phyloP scores from a whole-genome alignment of 2,797 vertebrate species.

The Hydrolagus colliei region DNA sequence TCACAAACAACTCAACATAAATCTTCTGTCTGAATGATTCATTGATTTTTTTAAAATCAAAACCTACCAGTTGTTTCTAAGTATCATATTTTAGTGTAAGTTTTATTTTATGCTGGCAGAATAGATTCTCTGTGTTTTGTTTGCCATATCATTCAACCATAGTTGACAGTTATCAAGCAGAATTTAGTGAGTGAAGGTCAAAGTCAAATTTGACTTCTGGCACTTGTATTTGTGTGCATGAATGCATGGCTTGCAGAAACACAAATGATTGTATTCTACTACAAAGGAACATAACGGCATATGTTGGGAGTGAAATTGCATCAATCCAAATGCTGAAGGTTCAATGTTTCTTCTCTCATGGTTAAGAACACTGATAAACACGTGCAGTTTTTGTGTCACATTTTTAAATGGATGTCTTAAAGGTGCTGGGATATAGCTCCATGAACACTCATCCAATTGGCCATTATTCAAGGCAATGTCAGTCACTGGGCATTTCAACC shows the following conservation, averaged over 20 bases:
- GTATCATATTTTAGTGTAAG: background rate
- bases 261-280: background rate
- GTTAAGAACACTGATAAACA: no score
- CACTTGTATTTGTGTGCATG: background rate
- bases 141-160: background rate
- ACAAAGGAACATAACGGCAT: background rate
- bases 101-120: conserved; percentile 4
- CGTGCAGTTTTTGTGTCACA: no score
- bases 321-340: background rate
- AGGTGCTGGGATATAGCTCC: no score
- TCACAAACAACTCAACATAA: background rate
- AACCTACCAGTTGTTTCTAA: background rate
- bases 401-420: no score
- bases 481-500: no score
- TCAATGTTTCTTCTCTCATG: no score
- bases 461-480: no score
- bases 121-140: background rate
- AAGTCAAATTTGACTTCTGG: background rate
- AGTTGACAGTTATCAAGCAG: background rate
- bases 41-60: background rate
- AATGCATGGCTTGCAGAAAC: background rate
- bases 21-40: background rate
- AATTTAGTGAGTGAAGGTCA: background rate
- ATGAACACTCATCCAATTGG: no score
- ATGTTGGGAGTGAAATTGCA: background rate